phyloP scores from a whole-genome alignment of 2,888 invertebrate genomes.

The Brachylomia viminalis region DNA sequence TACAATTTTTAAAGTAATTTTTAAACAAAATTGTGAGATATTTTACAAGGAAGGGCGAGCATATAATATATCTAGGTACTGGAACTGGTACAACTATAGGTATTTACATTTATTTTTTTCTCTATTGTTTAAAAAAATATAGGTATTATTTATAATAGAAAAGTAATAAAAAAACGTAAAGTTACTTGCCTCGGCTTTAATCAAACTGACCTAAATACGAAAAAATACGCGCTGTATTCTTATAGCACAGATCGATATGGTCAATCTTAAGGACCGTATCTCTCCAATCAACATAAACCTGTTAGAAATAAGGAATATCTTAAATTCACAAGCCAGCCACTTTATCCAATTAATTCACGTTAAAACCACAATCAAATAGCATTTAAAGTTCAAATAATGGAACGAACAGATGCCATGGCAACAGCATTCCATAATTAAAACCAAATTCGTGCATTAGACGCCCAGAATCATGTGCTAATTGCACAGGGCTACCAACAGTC shows the following conservation, averaged over 20 bases:
- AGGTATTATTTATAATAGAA: background rate
- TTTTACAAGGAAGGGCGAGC: background rate
- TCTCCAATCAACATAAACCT: background rate
- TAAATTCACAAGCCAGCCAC: background rate
- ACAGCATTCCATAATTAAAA: conserved; percentile 82
- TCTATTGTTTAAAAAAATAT: background rate
- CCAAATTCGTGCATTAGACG: conserved; percentile 87
- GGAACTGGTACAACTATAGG: background rate
- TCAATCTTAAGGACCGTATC: background rate
- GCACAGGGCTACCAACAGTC: conserved; percentile 84
- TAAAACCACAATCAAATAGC: background rate
- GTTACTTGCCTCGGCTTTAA: background rate
- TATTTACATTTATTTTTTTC: background rate
- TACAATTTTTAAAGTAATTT: background rate
- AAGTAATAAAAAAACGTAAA: background rate
- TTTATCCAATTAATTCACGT: background rate
- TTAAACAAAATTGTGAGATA: background rate
- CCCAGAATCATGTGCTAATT: conserved; percentile 88
- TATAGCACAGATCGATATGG: background rate
- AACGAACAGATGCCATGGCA: conserved; percentile 58
- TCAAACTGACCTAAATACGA: background rate
- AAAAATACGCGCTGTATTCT: background rate
- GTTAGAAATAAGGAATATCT: background rate
- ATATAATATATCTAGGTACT: background rate
- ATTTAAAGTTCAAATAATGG: conserved; percentile 43